phyloP scores from a whole-genome alignment of 2,797 vertebrate species.

The Hydrocynus forskahlii region DNA sequence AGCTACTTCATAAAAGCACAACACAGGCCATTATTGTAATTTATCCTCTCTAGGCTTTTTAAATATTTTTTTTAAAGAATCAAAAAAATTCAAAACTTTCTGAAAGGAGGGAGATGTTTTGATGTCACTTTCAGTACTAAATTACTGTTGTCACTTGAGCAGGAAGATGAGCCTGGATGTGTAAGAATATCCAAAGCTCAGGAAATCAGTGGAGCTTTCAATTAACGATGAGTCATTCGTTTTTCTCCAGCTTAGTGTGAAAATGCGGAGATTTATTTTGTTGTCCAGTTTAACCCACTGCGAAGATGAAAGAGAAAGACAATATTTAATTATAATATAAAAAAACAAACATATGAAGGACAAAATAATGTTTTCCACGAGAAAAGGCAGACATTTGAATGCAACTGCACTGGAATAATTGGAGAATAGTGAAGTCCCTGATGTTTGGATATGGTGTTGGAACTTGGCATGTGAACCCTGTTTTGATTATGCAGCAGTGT shows the following conservation, averaged over 20 bases:
- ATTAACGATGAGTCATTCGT: background rate
- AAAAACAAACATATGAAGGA: background rate
- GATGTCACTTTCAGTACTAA: background rate
- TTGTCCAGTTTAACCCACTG: slow-evolving; percentile 31
- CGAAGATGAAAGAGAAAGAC: background rate
- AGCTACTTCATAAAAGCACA: slow-evolving; percentile 32
- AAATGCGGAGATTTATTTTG: background rate
- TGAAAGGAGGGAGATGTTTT: background rate
- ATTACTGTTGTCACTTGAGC: background rate
- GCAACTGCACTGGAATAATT: background rate
- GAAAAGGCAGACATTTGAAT: background rate
- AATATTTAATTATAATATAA: background rate
- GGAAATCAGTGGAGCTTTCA: background rate
- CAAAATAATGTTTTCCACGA: background rate
- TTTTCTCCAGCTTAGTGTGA: background rate
- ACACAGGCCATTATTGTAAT: slow-evolving; percentile 13
- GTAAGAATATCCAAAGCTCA: background rate
- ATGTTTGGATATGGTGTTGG: background rate
- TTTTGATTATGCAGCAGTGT: slow-evolving; percentile 1
- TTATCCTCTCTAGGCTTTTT: background rate
- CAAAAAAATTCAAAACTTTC: background rate
- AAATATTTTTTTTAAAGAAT: slow-evolving; percentile 1
- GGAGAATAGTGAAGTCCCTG: background rate
- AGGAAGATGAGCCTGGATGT: background rate
- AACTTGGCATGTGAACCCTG: background rate